phyloP scores from a whole-genome alignment of 2,113 vertebrate genomes.

The Rhynchomys soricoides region DNA sequence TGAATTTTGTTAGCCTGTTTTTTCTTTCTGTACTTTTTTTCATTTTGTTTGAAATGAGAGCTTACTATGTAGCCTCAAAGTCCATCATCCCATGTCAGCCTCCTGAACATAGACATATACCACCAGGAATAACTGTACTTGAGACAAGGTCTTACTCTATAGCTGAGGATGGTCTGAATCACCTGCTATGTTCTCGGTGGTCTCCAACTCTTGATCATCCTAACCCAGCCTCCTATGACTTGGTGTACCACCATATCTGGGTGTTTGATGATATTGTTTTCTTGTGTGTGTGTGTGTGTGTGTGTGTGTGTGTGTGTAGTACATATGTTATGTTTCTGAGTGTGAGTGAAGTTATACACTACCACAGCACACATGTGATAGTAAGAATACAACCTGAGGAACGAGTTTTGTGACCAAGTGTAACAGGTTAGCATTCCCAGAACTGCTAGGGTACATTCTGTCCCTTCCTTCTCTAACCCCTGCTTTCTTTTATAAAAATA shows the following conservation, averaged over 20 bases:
- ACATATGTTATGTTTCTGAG: neutral
- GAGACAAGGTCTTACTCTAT: neutral
- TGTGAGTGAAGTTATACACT: neutral
- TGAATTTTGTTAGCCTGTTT: neutral
- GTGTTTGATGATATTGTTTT: neutral
- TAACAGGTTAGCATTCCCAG: rapidly evolving
- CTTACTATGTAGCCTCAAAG: neutral
- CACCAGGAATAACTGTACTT: neutral
- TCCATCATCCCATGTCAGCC: no score
- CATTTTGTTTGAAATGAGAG: neutral
- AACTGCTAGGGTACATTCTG: neutral
- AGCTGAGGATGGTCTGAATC: neutral
- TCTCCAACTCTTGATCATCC: neutral
- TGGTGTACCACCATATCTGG: neutral
- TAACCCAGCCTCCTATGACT: neutral
- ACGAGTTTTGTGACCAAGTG: neutral
- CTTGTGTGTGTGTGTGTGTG: neutral
- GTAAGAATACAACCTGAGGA: neutral
- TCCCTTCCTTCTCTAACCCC: neutral
- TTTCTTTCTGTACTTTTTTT: neutral
- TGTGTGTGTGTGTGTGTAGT: neutral
- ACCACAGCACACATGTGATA: neutral
- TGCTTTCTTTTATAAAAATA: neutral
- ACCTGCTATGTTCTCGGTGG: neutral
- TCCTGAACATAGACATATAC: neutral